Evolutionary conservation across 92 coral and sea anemone species (phyloP), one percentile per base, ranked within the genome.

Genomic region (Phymanthus crucifer): DNA sequence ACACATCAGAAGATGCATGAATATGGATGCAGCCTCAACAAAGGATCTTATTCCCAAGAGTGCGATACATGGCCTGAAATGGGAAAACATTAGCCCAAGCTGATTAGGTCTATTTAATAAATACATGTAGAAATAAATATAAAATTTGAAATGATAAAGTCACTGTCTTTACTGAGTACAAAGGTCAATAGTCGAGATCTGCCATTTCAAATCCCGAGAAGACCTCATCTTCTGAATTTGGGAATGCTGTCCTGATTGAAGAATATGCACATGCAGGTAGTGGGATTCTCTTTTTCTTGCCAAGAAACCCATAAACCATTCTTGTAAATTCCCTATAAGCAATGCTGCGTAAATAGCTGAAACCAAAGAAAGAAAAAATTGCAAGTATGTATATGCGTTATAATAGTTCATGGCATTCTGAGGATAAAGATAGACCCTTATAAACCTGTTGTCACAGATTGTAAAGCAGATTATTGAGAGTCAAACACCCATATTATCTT

Each of bases 191-290:
- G 73, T 38, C 71, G 13, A 12, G 17, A 13, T 48, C 56, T 48
- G 17, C 12, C 56, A 48, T 48, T 54, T 83, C 83, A 58, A 76
- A 70, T 43, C 87, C 87, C 27, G 83, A 47, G 65, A 74, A 77
- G 35, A 31, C 54, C n/a, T 83, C 82, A 31, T 86, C 74, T 57
- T 76, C 69, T 66, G 71, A 31, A 18, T 29, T 71, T 18, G 69
- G 66, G 66, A 87, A 87, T 46, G 73, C 58, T 37, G 73, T 73
- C 73, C 84, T 77, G 38, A 83, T 83, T 46, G 70, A 54, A 43
- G 73, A 47, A 56, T 88, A 88, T 14, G 88, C 88, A 67, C 88
- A 88, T 46, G 85, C 75, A 24, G 91, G 91, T 37, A 88, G 64
- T 31, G 83, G 92, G 47, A 78, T 78, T 26, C 56, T 0, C 70